Conservation (phyloP, 2,888 invertebrate genomes). For the Nezara viridula region DNA sequence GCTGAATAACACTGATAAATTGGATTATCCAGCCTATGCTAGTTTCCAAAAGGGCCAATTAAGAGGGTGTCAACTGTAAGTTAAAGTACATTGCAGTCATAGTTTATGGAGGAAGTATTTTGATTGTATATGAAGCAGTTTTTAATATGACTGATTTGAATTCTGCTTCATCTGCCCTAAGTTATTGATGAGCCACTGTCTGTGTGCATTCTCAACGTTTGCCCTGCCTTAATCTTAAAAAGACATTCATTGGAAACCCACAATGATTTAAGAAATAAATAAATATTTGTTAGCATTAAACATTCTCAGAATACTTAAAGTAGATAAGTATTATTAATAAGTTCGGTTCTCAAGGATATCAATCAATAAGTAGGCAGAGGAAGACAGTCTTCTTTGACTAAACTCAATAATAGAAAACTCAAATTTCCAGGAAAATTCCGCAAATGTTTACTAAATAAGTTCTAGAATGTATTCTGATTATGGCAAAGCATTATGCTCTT, state of each 20-base stretch:
- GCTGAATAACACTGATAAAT: conserved; percentile 3
- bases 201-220: background rate
- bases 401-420: too few relatives aligned
- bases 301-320: too few relatives aligned
- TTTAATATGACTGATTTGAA: background rate
- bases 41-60: background rate
- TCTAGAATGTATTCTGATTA: too few relatives aligned
- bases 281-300: background rate
- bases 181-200: background rate
- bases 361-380: too few relatives aligned
- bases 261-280: background rate
- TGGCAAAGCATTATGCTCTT: too few relatives aligned
- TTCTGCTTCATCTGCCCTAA: background rate
- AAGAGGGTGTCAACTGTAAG: conserved; percentile 3
- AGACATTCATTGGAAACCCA: background rate
- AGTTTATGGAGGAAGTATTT: background rate
- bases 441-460: too few relatives aligned
- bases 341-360: too few relatives aligned
- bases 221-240: background rate
- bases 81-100: background rate
- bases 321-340: too few relatives aligned
- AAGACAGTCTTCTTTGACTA: too few relatives aligned
- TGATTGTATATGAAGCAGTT: background rate
- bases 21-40: background rate
- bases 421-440: too few relatives aligned